Evolutionary conservation across 2,888 invertebrate genomes (phyloP), one percentile per base, ranked within the genome.

Genomic region (Aplocera efformata): DNA sequence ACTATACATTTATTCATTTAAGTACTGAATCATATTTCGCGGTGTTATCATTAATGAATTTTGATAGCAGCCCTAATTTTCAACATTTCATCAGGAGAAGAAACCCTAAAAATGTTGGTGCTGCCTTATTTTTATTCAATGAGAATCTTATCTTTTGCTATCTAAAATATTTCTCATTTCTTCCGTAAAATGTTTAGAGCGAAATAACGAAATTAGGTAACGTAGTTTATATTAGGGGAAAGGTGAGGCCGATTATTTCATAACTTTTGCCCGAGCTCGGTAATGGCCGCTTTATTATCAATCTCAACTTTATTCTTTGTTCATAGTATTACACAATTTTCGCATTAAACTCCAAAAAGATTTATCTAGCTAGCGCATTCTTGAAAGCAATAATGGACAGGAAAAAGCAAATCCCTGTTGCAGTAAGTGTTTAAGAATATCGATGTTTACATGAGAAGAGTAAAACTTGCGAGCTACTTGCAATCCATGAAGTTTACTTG

Each of bases 301-400:
- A 54, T 38, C 22, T 48, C 21, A 32, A 52, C 46, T 50, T 48
- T 44, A 42, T 39, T 40, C 42, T 41, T 44, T 31, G 17, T 47
- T 43, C 33, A 44, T 43, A 54, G 41, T 53, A 54, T 54, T 58
- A 75, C 74, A 74, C 62, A 65, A 62, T 69, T 72, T 68, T 64
- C 63, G 57, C 73, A 75, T 72, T 72, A 67, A 68, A 69, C 59
- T 67, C 65, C 44, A 50, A 63, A 62, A 62, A 67, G 60, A 68
- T 74, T 72, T 68, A 67, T 68, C 54, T 67, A 51, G 50, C 35
- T 41, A 42, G 58, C 63, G 53, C 61, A 63, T 69, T 66, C 50
- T 42, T 48, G 45, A 59, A 62, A 50, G 46, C 42, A 60, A 65
- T 66, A 71, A 71, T 61, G 59, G 62, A 53, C 59, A 62, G 62